Conservation (phyloP, 2,113 vertebrate species). For the Panthera leo region DNA sequence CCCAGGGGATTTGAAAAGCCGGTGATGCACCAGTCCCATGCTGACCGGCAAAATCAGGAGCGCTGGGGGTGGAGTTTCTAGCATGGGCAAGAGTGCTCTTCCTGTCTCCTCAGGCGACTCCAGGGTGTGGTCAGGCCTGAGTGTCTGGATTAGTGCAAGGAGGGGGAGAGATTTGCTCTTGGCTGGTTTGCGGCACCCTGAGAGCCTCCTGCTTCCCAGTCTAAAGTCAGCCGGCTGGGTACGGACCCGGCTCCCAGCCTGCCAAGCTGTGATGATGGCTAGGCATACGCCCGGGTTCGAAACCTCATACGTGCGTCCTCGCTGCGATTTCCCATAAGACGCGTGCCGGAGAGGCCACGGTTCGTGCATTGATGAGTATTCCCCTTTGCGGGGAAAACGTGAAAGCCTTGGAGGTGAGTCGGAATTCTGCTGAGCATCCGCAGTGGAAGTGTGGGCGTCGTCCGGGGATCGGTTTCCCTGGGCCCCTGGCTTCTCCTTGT, state of each 20-base stretch:
- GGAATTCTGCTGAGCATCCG: not conserved
- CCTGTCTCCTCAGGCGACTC: not conserved
- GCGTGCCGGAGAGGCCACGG: rapidly evolving
- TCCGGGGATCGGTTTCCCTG: rapidly evolving
- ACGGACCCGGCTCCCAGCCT: not conserved
- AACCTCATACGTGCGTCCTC: not conserved
- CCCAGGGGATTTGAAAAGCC: not conserved
- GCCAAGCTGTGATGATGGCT: rapidly evolving
- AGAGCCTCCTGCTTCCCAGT: not conserved
- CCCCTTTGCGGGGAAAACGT: not conserved
- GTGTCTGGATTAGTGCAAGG: not conserved
- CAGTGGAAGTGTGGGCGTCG: not conserved
- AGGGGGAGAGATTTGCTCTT: not conserved
- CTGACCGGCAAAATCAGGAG: not conserved
- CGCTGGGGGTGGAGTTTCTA: not conserved
- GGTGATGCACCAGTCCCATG: not conserved
- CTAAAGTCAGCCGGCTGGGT: not conserved
- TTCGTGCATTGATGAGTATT: rapidly evolving
- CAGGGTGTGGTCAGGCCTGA: not conserved
- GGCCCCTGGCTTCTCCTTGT: not conserved
- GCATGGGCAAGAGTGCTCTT: not conserved
- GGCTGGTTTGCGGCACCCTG: not conserved
- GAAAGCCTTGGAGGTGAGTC: not conserved
- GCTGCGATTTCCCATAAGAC: rapidly evolving
- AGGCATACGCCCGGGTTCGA: not conserved